Base-by-base conservation (phyloP, 2,888 invertebrate genomes). In the Dermolepida albohirtum region DNA sequence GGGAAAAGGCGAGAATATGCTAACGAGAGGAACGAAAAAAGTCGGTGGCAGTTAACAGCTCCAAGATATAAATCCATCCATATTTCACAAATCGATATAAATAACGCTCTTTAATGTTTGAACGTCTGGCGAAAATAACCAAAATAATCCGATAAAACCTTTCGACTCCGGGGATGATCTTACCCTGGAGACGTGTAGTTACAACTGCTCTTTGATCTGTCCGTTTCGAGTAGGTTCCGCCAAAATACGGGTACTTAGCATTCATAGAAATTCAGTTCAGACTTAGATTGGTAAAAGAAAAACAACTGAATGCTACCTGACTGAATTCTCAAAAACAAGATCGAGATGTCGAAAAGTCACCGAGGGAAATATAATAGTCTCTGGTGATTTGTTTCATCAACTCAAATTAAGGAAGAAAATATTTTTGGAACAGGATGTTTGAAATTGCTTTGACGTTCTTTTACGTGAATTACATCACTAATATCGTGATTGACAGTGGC, bases 71-170 rank as follows among this genome's bases (percentile, higher is more conserved):
- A 65, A 52, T 44, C 54, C 16, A 70, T 66, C 69, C 64, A 70
- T 68, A 72, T 70, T 70, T 72, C 65, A 69, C 70, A 71, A 73
- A 74, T 75, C 75, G 73, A 74, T 76, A 74, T 73, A 75, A 76
- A 76, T 76, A 76, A 41, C 40, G 72, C 74, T 74, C 69, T 74
- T 76, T 75, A 74, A 75, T 75, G 75, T 75, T 72, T 71, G 74
- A 74, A 74, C 74, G 75, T 75, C 74, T 74, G 75, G 71, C 74
- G 74, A 69, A 74, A 72, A 74, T 75, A 74, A 72, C 70, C 74
- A 73, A 75, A 68, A 69, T 73, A 71, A 71, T 72, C 68, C 71
- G 70, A 72, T 72, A 72, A 71, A 68, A 57, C 70, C 67, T 63
- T 54, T 72, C 69, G 71, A 68, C 69, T 63, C 17, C 17, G 55